Evolutionary conservation across 2,113 vertebrate species (phyloP), one percentile per base, ranked within the genome.

Genomic region (Crotalus tigris): DNA sequence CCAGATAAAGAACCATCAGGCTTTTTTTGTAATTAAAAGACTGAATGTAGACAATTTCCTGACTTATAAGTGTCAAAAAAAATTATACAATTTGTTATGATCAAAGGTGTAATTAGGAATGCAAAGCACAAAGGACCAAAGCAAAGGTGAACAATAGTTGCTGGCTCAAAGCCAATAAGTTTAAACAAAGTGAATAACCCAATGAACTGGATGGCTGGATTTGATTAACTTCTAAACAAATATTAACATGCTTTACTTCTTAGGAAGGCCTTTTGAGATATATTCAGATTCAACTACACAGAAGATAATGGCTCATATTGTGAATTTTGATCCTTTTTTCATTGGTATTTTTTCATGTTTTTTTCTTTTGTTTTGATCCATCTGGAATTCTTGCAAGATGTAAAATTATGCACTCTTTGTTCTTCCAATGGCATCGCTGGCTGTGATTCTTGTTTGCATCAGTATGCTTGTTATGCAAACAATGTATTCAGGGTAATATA

Each of bases 381-480:
- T 54, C 53, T 92, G 24, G 57, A 58, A 81, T 92, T 92, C 81
- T 49, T 81, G 29, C 59, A 75, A 88, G 92, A 57, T 29, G 15
- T 89, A 39, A 15, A n/a, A 33, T 19, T 92, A 55, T 44, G 51
- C 26, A 49, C 39, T 39, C 54, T 26, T 88, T 10, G 5, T 91
- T 75, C 58, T 90, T 91, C 26, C 86, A 75, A 49, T 88, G 61
- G 19, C 44, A 88, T 55, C 24, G 44, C 17, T 57, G 51, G 90
- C 58, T 81, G 26, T 88, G 85, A 88, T 88, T 54, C 33, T 69
- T 46, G 23, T 89, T 33, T 88, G 90, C 54, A 81, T 51, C 44
- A 88, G 90, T 39, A 58, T 75, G 29, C 44, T 69, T 54, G 51
- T 81, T 93, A 93, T 61, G 46, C 58, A 93, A 75, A 88, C 26